Evolutionary conservation across 2,888 invertebrate genomes (phyloP).

Genomic region (Torymus texanus): DNA sequence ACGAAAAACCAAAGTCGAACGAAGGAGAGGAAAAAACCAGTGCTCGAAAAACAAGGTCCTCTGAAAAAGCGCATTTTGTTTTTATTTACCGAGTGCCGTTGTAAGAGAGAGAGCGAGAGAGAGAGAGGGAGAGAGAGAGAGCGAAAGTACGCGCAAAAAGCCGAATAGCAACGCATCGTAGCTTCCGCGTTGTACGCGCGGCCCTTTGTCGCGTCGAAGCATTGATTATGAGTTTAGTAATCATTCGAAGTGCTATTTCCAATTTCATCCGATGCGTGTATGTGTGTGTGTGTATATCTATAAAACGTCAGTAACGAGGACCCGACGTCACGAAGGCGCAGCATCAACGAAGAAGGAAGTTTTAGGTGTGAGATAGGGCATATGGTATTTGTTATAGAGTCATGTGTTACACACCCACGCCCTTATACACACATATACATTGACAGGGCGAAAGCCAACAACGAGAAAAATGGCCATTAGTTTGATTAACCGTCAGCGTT

Average conservation of each 20-base stretch:
- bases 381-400: background rate
- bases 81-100: no score
- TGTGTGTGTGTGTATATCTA: no score
- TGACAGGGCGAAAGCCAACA: background rate
- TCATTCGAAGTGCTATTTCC: slow-evolving; percentile 69
- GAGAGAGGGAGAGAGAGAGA: no score
- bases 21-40: no score
- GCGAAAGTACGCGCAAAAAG: no score
- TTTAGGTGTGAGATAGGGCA: slow-evolving; percentile 56
- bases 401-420: background rate
- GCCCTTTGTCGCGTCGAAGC: slow-evolving; percentile 35
- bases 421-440: background rate
- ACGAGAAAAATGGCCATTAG: slow-evolving; percentile 66
- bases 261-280: slow-evolving; percentile 61
- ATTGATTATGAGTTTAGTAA: slow-evolving; percentile 66
- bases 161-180: no score
- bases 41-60: no score
- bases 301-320: no score
- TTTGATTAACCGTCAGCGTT: slow-evolving; percentile 67
- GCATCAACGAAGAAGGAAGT: slow-evolving; percentile 35
- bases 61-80: no score
- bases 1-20: no score
- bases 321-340: background rate
- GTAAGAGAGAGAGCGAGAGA: no score
- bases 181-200: no score